Evolutionary conservation across 1,140 invertebrate species (phyloP).

Genomic region (Zaprionus kolodkinae): DNA sequence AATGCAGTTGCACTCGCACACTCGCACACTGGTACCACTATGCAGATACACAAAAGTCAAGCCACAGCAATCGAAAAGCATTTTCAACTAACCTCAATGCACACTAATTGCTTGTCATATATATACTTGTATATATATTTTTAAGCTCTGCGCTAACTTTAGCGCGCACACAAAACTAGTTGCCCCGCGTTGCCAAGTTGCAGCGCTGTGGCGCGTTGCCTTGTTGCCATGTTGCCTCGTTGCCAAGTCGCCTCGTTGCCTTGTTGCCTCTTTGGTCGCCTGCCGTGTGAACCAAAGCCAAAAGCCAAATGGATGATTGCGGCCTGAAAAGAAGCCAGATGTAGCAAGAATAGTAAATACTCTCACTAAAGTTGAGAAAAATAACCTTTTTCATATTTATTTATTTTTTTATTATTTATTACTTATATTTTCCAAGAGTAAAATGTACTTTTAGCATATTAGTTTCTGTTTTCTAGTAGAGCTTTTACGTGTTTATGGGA

Average conservation of each 20-base stretch:
- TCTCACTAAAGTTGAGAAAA: constrained; percentile 13
- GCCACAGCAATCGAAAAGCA: constrained; percentile 57
- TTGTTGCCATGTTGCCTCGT: constrained; percentile 37
- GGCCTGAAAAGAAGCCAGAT: constrained; percentile 41
- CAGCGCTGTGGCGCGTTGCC: constrained; percentile 15
- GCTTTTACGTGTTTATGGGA: too few relatives aligned
- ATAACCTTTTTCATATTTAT: too few relatives aligned
- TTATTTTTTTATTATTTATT: too few relatives aligned
- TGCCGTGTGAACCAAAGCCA: constrained; percentile 77
- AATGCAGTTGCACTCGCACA: constrained; percentile 52
- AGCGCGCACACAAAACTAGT: constrained; percentile 65
- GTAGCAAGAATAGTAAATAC: constrained; percentile 31
- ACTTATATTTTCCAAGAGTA: too few relatives aligned
- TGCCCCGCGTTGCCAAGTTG: constrained; percentile 41
- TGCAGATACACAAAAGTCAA: constrained; percentile 28
- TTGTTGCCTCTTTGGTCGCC: constrained; percentile 39
- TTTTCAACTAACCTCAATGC: constrained; percentile 80
- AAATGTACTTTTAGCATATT: too few relatives aligned
- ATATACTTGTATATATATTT: constrained; percentile 56
- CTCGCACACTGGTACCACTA: constrained; percentile 26
- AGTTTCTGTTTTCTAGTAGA: too few relatives aligned
- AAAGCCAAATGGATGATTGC: constrained; percentile 71
- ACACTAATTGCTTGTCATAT: constrained; percentile 83
- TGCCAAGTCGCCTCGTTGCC: neutral
- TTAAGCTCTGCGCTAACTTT: constrained; percentile 62